Conservation (phyloP, 2,888 invertebrate genomes). For the Eristalis arbustorum region DNA sequence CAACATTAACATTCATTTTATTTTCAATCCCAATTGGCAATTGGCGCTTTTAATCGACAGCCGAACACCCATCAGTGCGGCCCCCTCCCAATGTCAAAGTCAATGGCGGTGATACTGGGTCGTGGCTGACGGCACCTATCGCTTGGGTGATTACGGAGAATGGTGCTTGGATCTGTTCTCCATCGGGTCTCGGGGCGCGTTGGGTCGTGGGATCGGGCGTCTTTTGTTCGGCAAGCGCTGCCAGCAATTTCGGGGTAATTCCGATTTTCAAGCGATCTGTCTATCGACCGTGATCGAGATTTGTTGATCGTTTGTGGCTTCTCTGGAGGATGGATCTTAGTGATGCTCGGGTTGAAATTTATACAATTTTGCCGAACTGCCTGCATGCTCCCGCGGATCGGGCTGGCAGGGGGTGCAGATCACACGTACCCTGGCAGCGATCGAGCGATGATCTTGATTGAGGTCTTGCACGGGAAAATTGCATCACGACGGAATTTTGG, state of each 20-base stretch:
- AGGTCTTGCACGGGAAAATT: too few relatives aligned
- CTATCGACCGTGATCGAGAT: conserved; percentile 14
- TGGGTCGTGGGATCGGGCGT: neutral
- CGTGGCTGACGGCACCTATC: neutral
- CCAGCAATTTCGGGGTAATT: neutral
- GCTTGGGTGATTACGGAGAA: neutral
- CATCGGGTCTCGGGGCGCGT: neutral
- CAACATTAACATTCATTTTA: conserved; percentile 8
- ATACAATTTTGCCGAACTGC: neutral
- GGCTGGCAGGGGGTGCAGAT: too few relatives aligned
- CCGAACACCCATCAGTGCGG: conserved; percentile 41
- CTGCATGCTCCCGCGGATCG: too few relatives aligned
- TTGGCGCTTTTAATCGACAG: conserved; percentile 38
- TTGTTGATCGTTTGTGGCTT: conserved; percentile 30
- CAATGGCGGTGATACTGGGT: conserved; percentile 16
- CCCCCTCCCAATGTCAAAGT: conserved; percentile 57
- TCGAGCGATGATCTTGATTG: too few relatives aligned
- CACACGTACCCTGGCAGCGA: too few relatives aligned
- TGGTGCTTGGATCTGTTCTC: conserved; percentile 8
- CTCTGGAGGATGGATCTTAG: conserved; percentile 25
- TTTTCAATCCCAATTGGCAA: conserved; percentile 32
- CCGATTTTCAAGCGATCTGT: conserved; percentile 9
- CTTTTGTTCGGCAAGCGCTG: neutral
- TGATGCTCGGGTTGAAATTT: neutral
- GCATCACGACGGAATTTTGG: too few relatives aligned